Conservation (phyloP, 2,888 invertebrate species). For the Chymomyza caudatula region DNA sequence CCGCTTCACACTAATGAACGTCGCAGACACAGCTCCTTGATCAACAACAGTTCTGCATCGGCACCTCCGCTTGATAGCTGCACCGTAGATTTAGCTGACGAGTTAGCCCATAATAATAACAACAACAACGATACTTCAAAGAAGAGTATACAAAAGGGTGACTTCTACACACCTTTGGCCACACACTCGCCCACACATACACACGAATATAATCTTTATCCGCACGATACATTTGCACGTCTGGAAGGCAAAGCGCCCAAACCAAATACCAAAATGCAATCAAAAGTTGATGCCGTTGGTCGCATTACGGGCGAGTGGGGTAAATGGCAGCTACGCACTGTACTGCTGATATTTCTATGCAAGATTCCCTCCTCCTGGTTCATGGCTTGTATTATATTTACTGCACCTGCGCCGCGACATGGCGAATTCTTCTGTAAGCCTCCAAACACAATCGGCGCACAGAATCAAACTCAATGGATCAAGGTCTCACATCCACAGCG, state of each 20-base stretch:
- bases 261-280: conserved; percentile 68
- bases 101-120: conserved; percentile 33
- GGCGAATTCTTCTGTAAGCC: conserved; percentile 79
- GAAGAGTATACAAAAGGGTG: conserved; percentile 31
- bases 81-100: conserved; percentile 3
- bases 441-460: conserved; percentile 65
- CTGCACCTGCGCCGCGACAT: conserved; percentile 78
- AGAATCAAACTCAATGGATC: conserved; percentile 77
- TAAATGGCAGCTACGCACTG: conserved; percentile 78
- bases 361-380: conserved; percentile 79
- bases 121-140: conserved; percentile 23
- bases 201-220: conserved; percentile 68
- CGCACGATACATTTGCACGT: conserved; percentile 71
- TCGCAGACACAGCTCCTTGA: conserved; percentile 64
- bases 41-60: conserved; percentile 26
- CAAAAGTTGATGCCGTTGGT: conserved; percentile 78
- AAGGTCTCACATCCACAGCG: conserved; percentile 78
- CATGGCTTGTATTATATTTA: conserved; percentile 79
- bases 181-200: conserved; percentile 28
- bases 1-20: conserved; percentile 33
- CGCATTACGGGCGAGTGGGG: conserved; percentile 78
- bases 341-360: conserved; percentile 77
- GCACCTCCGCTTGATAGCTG: conserved; percentile 15
- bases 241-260: conserved; percentile 69
- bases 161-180: conserved; percentile 41